A percentile compares a stretch with the other conserved stretches of the same genome.
These are phyloP conservation scores for Sebastes kiyomatsui DNA, from an alignment of 2,797 vertebrate genomes.

Conservation along the genomic window DNA sequence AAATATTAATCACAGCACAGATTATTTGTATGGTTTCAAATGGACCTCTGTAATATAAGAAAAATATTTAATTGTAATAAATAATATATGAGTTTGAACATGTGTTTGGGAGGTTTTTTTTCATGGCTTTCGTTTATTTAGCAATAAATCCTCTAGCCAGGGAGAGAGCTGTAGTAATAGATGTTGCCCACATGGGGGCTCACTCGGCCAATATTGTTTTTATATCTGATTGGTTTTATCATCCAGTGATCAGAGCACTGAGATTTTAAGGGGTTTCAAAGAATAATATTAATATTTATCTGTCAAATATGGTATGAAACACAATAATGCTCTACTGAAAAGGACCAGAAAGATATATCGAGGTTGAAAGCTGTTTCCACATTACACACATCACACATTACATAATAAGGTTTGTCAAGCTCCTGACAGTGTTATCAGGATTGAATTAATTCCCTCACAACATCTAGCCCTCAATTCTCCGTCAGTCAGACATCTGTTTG, in stretches of 20 bases:
- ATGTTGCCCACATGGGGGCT: conserved; percentile 71
- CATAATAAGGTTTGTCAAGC: background rate
- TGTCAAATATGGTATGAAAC: background rate
- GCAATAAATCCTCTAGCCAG: background rate
- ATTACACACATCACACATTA: background rate
- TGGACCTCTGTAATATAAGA: conserved; percentile 87
- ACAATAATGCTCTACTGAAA: background rate
- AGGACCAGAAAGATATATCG: background rate
- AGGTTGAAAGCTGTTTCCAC: background rate
- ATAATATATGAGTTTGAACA: conserved; percentile 88
- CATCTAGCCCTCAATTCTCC: background rate
- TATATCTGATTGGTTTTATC: background rate
- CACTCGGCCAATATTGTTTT: conserved; percentile 34
- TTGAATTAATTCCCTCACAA: background rate
- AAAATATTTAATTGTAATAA: conserved; percentile 91
- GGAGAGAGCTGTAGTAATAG: conserved; percentile 56
- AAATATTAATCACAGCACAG: conserved; percentile 86
- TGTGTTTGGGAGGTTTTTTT: conserved; percentile 19
- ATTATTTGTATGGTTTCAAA: conserved; percentile 88
- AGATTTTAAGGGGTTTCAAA: background rate
- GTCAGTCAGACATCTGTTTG: background rate
- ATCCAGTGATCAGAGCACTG: background rate
- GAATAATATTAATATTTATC: background rate
- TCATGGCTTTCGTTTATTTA: background rate
- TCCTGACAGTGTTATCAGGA: background rate